Evolutionary conservation across 2,888 invertebrate species (phyloP), one percentile per base, ranked within the genome.

Genomic region (Drosophila tripunctata): DNA sequence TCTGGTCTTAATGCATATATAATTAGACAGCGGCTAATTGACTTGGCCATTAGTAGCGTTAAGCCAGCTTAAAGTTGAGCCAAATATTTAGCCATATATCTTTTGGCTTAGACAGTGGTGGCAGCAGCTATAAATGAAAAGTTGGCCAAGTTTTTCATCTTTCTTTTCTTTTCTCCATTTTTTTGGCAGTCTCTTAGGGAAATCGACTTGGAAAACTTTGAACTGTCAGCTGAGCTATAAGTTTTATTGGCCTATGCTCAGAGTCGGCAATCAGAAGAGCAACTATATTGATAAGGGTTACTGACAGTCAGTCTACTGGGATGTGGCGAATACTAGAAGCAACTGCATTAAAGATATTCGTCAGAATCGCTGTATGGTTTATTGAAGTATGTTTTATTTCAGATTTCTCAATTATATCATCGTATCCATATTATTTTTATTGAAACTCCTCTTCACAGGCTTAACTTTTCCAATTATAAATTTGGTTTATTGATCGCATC

Each of bases 191-290:
- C 14, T 19, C 69, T n/a, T 0, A 6, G 74, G 69, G 44, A 72
- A 50, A 41, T 60, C 48, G 56, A 52, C 19, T 60, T 51, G 27
- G 0, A 58, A 69, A 73, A 45, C 52, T 72, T 47, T 27, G 7
- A 27, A 14, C 61, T 40, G 44, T 27, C 50, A 17, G 15, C 43
- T 0, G 12, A 22, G 22, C 30, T 43, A 12, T 14, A 57, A 41
- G 62, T 62, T 73, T 71, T 73, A 73, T 67, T 67, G 67, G 19
- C 35, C 31, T 15, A 51, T 56, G 30, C 22, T 14, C 6, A 4
- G 31, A 36, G 24, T 36, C 36, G 48, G 1, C 10, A 31, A 24
- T 17, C 54, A 36, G 31, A 17, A 15, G 24, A n/a, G 15, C 21
- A 44, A 41, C 35, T 19, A 33, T n/a, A 35, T n/a, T 61, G 61